Percentiles rank a stretch among this genome's conserved stretches.
Evolutionary conservation across 2,888 invertebrate genomes (phyloP).

Genomic region (Chaetoderma sp.): DNA sequence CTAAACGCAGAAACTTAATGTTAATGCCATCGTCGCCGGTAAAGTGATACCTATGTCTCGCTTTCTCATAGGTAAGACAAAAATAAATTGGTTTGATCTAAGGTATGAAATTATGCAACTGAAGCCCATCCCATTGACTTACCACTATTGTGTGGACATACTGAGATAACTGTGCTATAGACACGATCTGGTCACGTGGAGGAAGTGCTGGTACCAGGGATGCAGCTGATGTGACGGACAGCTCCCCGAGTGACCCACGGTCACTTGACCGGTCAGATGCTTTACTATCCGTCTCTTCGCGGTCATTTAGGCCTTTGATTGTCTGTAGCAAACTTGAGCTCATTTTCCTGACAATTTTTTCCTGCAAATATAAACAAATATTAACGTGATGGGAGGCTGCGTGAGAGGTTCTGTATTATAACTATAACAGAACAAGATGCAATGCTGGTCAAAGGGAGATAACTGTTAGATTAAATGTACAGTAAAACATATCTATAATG

Average conservation of each 20-base stretch:
- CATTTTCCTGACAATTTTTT: constrained; percentile 21
- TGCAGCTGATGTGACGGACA: constrained; percentile 42
- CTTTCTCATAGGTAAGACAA: too few species aligned
- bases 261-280: constrained; percentile 23
- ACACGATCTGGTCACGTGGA: constrained; percentile 78
- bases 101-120: too few species aligned
- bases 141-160: constrained; percentile 85
- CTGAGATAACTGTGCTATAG: constrained; percentile 85
- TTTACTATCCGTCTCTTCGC: constrained; percentile 21
- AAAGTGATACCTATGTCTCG: too few species aligned
- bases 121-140: constrained; percentile 35
- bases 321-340: constrained; percentile 31
- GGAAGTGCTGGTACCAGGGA: constrained; percentile 72
- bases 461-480: too few species aligned
- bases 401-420: too few species aligned
- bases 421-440: too few species aligned
- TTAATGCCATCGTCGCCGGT: too few species aligned
- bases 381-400: too few species aligned
- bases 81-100: too few species aligned
- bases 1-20: too few species aligned
- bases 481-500: too few species aligned
- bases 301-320: constrained; percentile 22
- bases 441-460: too few species aligned
- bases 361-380: constrained; percentile 2
- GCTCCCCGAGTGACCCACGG: constrained; percentile 43